phyloP scores from a whole-genome alignment of 2,113 vertebrate species.

The Ophiodon elongatus region DNA sequence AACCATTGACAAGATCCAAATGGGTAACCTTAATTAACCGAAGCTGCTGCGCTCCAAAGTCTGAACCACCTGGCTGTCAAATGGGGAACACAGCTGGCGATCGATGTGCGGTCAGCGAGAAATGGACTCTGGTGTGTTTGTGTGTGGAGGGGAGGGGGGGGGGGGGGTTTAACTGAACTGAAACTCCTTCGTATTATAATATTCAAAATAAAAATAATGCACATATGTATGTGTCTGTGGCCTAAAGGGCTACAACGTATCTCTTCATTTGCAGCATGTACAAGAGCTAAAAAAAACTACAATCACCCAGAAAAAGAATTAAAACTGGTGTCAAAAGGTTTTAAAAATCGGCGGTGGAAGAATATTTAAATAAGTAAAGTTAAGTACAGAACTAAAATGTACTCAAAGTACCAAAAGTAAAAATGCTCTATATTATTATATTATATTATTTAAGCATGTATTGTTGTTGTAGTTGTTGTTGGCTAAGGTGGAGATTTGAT shows the following conservation, averaged over 20 bases:
- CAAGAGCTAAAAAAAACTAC: background rate
- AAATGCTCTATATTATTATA: too few relatives aligned
- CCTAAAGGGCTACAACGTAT: background rate
- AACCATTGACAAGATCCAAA: constrained; percentile 64
- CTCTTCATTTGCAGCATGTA: background rate
- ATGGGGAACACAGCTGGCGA: constrained; percentile 48
- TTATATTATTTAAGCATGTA: too few relatives aligned
- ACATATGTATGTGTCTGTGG: background rate
- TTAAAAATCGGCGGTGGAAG: background rate
- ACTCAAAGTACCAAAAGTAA: background rate
- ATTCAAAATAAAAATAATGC: constrained; percentile 22
- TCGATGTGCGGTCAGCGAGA: constrained; percentile 42
- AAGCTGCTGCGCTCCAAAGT: constrained; percentile 41
- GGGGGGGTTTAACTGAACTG: background rate
- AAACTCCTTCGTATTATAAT: constrained; percentile 15
- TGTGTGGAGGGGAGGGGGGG: too few relatives aligned
- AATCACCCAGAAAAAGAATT: background rate
- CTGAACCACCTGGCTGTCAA: constrained; percentile 71
- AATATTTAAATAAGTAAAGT: background rate
- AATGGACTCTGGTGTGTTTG: constrained; percentile 4
- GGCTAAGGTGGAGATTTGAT: background rate
- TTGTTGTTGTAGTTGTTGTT: too few relatives aligned
- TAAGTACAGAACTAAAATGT: background rate
- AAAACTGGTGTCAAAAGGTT: background rate
- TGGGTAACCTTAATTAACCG: constrained; percentile 68